These are phyloP conservation scores for Cheilosia grossa DNA, from an alignment of 2,888 invertebrate genomes.

Conservation along the genomic window DNA sequence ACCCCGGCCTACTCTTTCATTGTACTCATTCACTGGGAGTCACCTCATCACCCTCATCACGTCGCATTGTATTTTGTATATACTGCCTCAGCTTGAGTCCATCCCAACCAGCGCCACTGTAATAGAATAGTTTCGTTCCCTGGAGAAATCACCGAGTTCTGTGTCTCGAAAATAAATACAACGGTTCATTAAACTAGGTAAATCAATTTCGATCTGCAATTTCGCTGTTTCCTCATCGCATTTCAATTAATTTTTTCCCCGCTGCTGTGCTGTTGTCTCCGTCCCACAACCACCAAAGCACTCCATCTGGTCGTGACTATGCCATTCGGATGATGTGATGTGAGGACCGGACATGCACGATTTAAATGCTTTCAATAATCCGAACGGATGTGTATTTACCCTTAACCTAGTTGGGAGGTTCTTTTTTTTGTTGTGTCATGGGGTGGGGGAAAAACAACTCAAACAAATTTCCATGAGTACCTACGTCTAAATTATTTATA, in stretches of 20 bases:
- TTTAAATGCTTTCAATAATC: slow-evolving; percentile 30
- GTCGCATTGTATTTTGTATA: background rate
- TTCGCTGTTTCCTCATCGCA: slow-evolving; percentile 38
- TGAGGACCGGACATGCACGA: slow-evolving; percentile 8
- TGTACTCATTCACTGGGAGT: slow-evolving; percentile 11
- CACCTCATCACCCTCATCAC: slow-evolving; percentile 42
- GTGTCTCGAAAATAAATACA: slow-evolving; percentile 36
- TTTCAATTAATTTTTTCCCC: slow-evolving; percentile 51
- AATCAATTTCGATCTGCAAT: slow-evolving; percentile 53
- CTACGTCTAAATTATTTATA: slow-evolving; percentile 56
- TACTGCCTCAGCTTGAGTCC: background rate
- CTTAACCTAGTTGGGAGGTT: slow-evolving; percentile 44
- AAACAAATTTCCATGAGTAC: slow-evolving; percentile 58
- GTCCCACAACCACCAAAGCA: background rate
- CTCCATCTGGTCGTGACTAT: slow-evolving; percentile 5
- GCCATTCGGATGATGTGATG: background rate
- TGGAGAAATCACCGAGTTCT: slow-evolving; percentile 46
- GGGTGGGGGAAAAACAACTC: slow-evolving; percentile 24
- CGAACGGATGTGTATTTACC: slow-evolving; percentile 29
- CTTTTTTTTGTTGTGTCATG: background rate
- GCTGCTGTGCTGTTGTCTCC: background rate
- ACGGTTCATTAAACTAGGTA: slow-evolving; percentile 53
- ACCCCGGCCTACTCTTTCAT: slow-evolving; percentile 6
- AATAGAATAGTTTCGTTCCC: slow-evolving; percentile 34
- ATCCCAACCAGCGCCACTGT: too few species aligned